phyloP scores from a whole-genome alignment of 2,113 vertebrate species.

The Paedocypris sp. region DNA sequence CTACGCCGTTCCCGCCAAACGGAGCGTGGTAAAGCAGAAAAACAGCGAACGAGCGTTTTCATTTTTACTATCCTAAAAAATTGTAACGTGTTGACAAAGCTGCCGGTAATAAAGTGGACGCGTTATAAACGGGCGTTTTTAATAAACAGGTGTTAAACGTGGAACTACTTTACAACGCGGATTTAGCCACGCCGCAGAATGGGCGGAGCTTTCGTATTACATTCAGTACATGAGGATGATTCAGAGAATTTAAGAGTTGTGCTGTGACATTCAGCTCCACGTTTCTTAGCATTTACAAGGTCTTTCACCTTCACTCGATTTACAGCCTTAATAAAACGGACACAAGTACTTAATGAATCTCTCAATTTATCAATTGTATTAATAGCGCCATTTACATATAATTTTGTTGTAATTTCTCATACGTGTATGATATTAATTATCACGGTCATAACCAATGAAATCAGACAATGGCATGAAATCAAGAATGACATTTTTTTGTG shows the following conservation, averaged over 20 bases:
- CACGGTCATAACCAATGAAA: too few species aligned
- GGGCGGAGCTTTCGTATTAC: slow-evolving; percentile 12
- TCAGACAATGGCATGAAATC: too few species aligned
- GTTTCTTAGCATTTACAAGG: too few species aligned
- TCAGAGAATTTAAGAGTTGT: neutral
- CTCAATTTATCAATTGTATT: too few species aligned
- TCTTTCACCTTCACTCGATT: too few species aligned
- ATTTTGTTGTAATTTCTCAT: too few species aligned
- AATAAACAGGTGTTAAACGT: neutral
- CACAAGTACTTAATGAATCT: too few species aligned
- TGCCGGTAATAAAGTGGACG: neutral
- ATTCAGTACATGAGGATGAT: neutral
- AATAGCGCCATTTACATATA: too few species aligned
- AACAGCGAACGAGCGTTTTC: neutral
- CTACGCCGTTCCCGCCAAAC: slow-evolving; percentile 45
- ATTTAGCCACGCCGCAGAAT: neutral
- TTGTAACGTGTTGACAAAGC: too few species aligned
- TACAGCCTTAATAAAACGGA: too few species aligned
- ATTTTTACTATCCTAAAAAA: neutral
- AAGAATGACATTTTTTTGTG: too few species aligned
- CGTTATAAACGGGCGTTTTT: neutral
- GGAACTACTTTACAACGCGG: slow-evolving; percentile 10
- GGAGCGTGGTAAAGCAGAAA: neutral
- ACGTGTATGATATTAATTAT: too few species aligned
- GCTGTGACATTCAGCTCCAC: neutral